Evolutionary conservation across 2,113 vertebrate genomes (phyloP), one percentile per base, ranked within the genome.

Genomic region (Xiphophorus couchianus): DNA sequence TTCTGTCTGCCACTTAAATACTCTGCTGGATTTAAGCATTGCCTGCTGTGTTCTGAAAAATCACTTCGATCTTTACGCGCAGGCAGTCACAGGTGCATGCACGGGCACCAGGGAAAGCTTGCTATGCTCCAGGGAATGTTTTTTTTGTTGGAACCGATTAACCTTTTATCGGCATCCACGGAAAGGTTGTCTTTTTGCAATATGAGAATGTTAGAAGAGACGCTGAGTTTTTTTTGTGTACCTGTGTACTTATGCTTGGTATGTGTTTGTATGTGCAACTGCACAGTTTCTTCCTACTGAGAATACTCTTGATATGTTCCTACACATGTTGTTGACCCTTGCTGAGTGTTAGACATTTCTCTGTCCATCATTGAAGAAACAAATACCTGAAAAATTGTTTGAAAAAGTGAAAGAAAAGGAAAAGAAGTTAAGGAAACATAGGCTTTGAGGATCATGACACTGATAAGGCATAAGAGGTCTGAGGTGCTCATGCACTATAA

Each of bases 141-240:
- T 62, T 71, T 30, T 78, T 86, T 80, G 78, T 74, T 83, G 37
- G 63, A 85, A 78, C 77, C 48, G 67, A 90, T 88, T 89, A 86
- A 89, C 81, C 83, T 83, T 90, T 87, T 74, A 84, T 78, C 71
- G 72, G 83, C 69, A 39, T 74, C 66, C 62, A 76, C 67, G 51
- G 17, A 90, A 83, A 80, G 72, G 62, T 79, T 90, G 71, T 78
- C 51, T 76, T 81, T 83, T 71, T 84, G 63, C 74, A 48, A 54
- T 78, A 63, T 37, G 62, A 37, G 54, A 39, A 8, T 77, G 54
- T 76, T 72, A 76, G 77, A 61, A 44, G 71, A n/a, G 62, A 83
- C 2, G 62, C 69, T 70, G 68, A 60, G 82, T 75, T 82, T 76
- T 85, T 10, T 37, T 37, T 37, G 35, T 37, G 35, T n/a, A 66